phyloP scores from a whole-genome alignment of 2,113 vertebrate species.

The Alouatta palliata region DNA sequence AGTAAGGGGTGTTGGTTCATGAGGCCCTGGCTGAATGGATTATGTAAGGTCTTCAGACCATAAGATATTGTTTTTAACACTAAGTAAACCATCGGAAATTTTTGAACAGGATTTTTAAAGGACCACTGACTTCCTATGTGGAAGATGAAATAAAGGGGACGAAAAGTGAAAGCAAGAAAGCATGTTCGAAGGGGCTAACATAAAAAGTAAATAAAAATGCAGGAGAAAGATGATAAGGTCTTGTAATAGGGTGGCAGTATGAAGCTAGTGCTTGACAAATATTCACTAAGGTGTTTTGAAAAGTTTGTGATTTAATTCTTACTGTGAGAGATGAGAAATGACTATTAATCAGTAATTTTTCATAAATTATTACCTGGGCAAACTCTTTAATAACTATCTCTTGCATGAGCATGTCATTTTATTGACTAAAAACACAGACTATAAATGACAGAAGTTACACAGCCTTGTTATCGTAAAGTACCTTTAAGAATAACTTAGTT shows the following conservation, averaged over 20 bases:
- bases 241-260: not conserved
- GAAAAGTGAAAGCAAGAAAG: not conserved
- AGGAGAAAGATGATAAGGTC: not conserved
- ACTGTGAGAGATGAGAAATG: not conserved
- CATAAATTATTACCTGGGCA: not conserved
- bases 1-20: too few relatives aligned
- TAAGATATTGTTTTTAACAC: not conserved
- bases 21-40: too few relatives aligned
- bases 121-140: not conserved
- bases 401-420: not conserved
- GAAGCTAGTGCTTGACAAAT: not conserved
- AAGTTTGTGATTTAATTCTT: not conserved
- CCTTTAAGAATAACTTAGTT: not conserved
- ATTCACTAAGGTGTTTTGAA: not conserved
- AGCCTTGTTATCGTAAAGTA: not conserved
- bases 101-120: not conserved
- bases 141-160: not conserved
- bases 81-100: not conserved
- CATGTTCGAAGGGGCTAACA: not conserved
- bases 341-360: not conserved
- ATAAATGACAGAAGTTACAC: not conserved
- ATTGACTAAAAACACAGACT: not conserved
- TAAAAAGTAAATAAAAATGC: not conserved
- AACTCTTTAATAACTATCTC: not conserved
- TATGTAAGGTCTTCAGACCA: not conserved